Percentiles rank a stretch among this genome's conserved stretches.
Conservation (phyloP, 1,140 invertebrate species). For the Drosophila burlai region DNA sequence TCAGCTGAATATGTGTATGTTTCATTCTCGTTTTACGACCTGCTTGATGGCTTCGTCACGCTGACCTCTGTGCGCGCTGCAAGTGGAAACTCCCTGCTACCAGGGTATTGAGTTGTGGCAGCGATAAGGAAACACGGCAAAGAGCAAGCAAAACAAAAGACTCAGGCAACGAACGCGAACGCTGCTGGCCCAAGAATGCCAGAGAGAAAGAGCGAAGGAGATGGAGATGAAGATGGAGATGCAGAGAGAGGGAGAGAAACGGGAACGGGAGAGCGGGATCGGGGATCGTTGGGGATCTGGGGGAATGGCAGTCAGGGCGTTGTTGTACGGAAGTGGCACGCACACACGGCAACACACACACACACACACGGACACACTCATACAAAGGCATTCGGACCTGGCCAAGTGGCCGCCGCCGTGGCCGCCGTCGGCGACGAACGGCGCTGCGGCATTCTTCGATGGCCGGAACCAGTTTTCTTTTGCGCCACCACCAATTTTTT, state of each 20-base stretch:
- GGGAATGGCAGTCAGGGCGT: conserved; percentile 38
- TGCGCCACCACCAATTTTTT: conserved; percentile 72
- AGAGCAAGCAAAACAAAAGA: conserved; percentile 71
- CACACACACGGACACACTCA: conserved; percentile 2
- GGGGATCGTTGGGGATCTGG: conserved; percentile 11
- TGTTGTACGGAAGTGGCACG: conserved; percentile 77
- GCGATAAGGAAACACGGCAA: conserved; percentile 32
- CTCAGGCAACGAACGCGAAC: conserved; percentile 77
- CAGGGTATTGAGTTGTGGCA: conserved; percentile 27
- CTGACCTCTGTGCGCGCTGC: conserved; percentile 26
- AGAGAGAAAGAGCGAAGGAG: background rate
- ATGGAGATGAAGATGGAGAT: too few species aligned
- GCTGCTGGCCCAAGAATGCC: conserved; percentile 41
- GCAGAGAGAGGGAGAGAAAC: conserved; percentile 2
- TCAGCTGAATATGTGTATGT: background rate
- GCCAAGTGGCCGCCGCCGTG: conserved; percentile 59
- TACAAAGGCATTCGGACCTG: conserved; percentile 47
- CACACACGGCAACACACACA: conserved; percentile 39
- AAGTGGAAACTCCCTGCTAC: conserved; percentile 9
- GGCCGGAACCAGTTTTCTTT: conserved; percentile 80
- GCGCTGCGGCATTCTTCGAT: conserved; percentile 70
- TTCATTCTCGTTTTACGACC: conserved; percentile 1
- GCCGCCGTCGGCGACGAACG: conserved; percentile 20
- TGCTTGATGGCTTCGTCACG: conserved; percentile 16
- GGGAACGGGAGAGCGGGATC: conserved; percentile 8